Evolutionary conservation across 2,113 vertebrate genomes (phyloP).

Genomic region (Esox niger): DNA sequence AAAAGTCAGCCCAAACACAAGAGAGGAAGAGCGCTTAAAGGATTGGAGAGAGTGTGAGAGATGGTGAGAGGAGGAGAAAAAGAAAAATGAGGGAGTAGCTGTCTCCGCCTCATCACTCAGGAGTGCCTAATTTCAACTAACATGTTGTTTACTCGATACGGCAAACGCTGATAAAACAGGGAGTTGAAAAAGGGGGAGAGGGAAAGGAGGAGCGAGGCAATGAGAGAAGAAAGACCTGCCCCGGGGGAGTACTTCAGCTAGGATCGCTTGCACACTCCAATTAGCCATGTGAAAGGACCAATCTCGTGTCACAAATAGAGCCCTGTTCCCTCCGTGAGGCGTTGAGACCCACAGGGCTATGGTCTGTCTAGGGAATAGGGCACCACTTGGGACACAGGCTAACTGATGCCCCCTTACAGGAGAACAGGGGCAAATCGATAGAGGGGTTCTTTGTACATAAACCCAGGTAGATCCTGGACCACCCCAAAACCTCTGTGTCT

Average conservation of each 20-base stretch:
- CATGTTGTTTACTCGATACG: constrained; percentile 71
- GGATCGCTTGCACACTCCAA: constrained; percentile 73
- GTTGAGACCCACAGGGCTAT: no score
- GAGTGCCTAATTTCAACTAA: constrained; percentile 72
- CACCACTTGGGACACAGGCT: not conserved
- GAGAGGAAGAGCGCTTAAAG: constrained; percentile 1
- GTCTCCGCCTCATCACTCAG: constrained; percentile 68
- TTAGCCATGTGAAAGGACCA: constrained; percentile 70
- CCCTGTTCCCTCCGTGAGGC: constrained; percentile 17
- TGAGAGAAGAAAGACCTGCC: constrained; percentile 52
- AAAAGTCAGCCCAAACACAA: constrained; percentile 21
- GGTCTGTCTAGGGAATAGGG: not conserved
- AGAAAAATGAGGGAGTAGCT: constrained; percentile 34
- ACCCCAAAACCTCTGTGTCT: constrained; percentile 42
- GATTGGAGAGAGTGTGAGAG: constrained; percentile 3
- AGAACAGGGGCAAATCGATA: no score
- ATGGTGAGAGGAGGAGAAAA: constrained; percentile 45
- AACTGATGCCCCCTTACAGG: no score
- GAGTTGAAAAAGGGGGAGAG: constrained; percentile 40
- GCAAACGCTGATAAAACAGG: constrained; percentile 67
- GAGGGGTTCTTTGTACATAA: constrained; percentile 35
- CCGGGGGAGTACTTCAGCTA: constrained; percentile 65
- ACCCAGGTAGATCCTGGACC: constrained; percentile 27
- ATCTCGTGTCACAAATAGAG: not conserved
- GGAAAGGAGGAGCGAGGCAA: not conserved